phyloP scores from a whole-genome alignment of 2,113 vertebrate species.

The Merops nubicus region DNA sequence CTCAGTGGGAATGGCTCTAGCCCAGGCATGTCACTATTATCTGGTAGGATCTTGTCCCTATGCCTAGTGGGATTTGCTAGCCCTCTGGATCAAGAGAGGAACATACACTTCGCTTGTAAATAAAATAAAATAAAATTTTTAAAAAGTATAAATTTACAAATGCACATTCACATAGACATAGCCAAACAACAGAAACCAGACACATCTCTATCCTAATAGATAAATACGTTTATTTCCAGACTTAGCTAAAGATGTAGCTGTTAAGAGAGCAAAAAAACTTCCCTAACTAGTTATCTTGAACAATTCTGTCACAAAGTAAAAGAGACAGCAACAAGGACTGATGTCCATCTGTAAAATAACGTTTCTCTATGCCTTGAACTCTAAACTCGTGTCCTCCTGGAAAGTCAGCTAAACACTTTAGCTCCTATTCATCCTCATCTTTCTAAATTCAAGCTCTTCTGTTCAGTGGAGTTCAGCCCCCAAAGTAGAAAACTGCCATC shows the following conservation, averaged over 20 bases:
- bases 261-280: neutral
- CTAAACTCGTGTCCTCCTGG: neutral
- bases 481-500: neutral
- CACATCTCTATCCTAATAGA: neutral
- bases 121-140: neutral
- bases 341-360: neutral
- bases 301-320: neutral
- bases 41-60: neutral
- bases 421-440: neutral
- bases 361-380: neutral
- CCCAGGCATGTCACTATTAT: neutral
- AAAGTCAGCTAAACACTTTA: neutral
- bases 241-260: neutral
- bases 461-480: neutral
- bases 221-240: rapidly evolving
- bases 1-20: neutral
- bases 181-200: neutral
- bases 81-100: neutral
- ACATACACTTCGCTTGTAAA: rapidly evolving
- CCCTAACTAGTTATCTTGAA: neutral
- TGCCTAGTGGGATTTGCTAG: neutral
- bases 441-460: neutral
- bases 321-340: neutral
- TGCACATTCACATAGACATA: neutral
- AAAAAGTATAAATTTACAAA: neutral